Conservation (phyloP, 2,113 vertebrate species). For the Catharus bicknelli region DNA sequence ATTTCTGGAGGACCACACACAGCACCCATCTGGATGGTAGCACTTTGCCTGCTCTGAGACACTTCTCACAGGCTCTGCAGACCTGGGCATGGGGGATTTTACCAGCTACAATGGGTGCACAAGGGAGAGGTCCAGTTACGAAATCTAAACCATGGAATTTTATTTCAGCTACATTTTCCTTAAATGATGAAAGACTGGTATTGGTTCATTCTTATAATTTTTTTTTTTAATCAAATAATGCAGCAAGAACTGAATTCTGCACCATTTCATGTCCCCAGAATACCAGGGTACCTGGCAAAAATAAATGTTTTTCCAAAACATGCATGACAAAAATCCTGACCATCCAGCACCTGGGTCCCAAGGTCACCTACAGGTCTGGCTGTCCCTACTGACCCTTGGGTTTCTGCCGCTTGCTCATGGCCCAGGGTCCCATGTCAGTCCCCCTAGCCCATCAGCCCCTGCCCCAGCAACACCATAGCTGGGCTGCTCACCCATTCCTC, state of each 20-base stretch:
- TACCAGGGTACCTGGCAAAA: neutral
- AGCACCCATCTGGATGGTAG: neutral
- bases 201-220: neutral
- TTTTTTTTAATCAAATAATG: neutral
- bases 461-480: neutral
- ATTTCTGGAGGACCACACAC: neutral
- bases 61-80: neutral
- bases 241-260: neutral
- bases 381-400: neutral
- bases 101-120: neutral
- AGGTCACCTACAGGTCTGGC: neutral
- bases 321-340: neutral
- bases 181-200: neutral
- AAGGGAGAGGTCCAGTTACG: neutral
- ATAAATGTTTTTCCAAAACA: neutral
- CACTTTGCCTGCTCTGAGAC: neutral
- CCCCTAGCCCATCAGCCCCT: neutral
- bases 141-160: neutral
- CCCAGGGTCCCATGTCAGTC: neutral
- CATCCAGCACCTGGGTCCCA: neutral
- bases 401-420: neutral
- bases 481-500: neutral
- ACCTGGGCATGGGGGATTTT: neutral
- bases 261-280: neutral
- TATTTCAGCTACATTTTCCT: neutral